Conservation (phyloP, 2,888 invertebrate species). For the Gibbula magus region DNA sequence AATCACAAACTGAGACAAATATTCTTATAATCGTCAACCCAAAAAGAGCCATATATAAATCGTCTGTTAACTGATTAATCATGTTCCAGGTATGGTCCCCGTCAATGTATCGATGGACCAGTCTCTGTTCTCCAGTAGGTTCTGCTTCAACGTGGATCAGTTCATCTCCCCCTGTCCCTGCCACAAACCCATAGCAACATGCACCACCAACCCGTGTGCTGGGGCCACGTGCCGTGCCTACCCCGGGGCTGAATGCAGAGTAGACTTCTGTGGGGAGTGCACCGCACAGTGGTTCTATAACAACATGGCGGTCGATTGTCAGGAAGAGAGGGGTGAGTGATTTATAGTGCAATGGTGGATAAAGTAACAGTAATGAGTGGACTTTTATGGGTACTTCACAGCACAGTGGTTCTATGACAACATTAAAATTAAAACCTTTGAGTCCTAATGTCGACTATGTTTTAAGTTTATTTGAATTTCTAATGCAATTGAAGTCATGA, state of each 20-base stretch:
- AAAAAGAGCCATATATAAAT: too few relatives aligned
- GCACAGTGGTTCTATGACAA: too few relatives aligned
- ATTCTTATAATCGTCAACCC: too few relatives aligned
- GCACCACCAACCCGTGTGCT: slow-evolving; percentile 64
- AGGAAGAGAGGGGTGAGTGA: slow-evolving; percentile 56
- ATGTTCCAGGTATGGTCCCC: slow-evolving; percentile 48
- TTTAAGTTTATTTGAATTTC: too few relatives aligned
- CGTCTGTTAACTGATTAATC: too few relatives aligned
- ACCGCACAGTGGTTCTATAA: slow-evolving; percentile 61
- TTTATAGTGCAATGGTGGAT: background rate
- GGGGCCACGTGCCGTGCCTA: slow-evolving; percentile 59
- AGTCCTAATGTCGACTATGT: too few relatives aligned
- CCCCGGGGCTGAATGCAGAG: slow-evolving; percentile 65
- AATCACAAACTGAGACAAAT: too few relatives aligned
- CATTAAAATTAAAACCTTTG: too few relatives aligned
- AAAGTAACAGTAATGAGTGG: background rate
- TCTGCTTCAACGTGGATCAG: slow-evolving; percentile 67
- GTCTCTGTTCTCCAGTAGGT: slow-evolving; percentile 41
- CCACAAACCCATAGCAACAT: slow-evolving; percentile 52
- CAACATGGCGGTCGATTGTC: slow-evolving; percentile 60
- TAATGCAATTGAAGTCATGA: too few relatives aligned
- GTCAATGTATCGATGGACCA: slow-evolving; percentile 24
- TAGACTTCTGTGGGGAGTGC: slow-evolving; percentile 66
- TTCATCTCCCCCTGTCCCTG: slow-evolving; percentile 65
- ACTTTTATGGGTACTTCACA: too few relatives aligned